Base-by-base conservation (phyloP, 1,140 invertebrate species). In the Drosophila tsacasi region DNA sequence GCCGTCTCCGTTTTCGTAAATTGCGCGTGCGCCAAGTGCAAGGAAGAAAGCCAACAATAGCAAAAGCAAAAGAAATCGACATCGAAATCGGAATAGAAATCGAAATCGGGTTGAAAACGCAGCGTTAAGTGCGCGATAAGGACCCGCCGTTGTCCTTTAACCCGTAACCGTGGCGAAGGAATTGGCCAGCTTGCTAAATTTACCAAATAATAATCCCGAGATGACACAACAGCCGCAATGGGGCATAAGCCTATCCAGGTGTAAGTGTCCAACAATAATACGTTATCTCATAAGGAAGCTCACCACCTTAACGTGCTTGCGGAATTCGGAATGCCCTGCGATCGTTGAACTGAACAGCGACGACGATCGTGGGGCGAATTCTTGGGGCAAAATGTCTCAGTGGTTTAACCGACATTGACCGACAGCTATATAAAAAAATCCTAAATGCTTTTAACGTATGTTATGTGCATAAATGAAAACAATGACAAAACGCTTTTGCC, bases 151-250 rank as follows among this genome's bases (percentile, higher is more conserved):
- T 60, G 35, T 76, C 25, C 39, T 42, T 63, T 55, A 58, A 69
- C 46, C 40, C 62, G 71, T 69, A 79, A 74, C 57, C 82, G 79
- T 90, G 85, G 85, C 85, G 85, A 85, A 80, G 55, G 85, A 90
- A 86, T 44, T 90, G 50, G 42, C 62, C 37, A 90, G 76, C 21
- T 71, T 90, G 49, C 71, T 90, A 79, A 90, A 79, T n/a, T 58
- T 76, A 50, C 85, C 81, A 52, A 62, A 58, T 23, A 90, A 77
- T 30, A 68, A 44, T 71, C 58, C 42, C 60, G 59, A 78, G 78
- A 92, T 92, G 91, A 91, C 87, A 71, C 91, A 92, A 84, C 91
- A 92, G 73, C 91, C 91, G 27, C 84, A 89, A 80, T 92, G 91
- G 91, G 91, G 91, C 78, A 82, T 92, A 77, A 86, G 32, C 74